These are phyloP conservation scores for Agrochola macilenta DNA, from an alignment of 2,888 invertebrate species.

Conservation along the genomic window DNA sequence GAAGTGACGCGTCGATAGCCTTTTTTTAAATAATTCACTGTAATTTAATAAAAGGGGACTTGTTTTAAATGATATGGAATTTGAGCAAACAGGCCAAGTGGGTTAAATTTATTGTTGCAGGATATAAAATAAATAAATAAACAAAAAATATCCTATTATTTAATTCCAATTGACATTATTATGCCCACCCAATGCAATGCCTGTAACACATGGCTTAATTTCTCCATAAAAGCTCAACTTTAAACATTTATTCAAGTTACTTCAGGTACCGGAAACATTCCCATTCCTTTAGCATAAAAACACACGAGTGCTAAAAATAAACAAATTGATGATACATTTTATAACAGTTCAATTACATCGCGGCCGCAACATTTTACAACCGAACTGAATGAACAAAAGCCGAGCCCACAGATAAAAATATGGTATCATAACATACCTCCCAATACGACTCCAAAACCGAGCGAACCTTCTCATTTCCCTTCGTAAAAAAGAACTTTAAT, in stretches of 20 bases:
- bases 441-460: slow-evolving; percentile 67
- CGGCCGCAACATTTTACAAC: slow-evolving; percentile 65
- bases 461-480: slow-evolving; percentile 73
- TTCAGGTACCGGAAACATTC: slow-evolving; percentile 47
- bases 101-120: slow-evolving; percentile 24
- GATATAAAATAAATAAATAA: slow-evolving; percentile 1
- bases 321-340: slow-evolving; percentile 61
- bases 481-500: slow-evolving; percentile 78
- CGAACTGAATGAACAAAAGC: slow-evolving; percentile 68
- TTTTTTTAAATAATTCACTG: slow-evolving; percentile 46
- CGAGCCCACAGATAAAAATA: slow-evolving; percentile 69
- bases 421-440: slow-evolving; percentile 70
- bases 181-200: slow-evolving; percentile 20
- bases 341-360: slow-evolving; percentile 64
- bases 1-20: slow-evolving; percentile 33
- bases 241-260: slow-evolving; percentile 7
- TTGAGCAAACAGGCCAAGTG: slow-evolving; percentile 19
- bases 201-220: slow-evolving; percentile 20
- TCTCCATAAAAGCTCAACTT: slow-evolving; percentile 5
- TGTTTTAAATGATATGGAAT: slow-evolving; percentile 46
- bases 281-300: slow-evolving; percentile 52
- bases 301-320: slow-evolving; percentile 55
- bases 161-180: slow-evolving; percentile 1
- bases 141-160: slow-evolving; percentile 12
- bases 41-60: slow-evolving; percentile 43